Evolutionary conservation across 2,888 invertebrate genomes (phyloP).

Genomic region (Platycnemis pennipes): DNA sequence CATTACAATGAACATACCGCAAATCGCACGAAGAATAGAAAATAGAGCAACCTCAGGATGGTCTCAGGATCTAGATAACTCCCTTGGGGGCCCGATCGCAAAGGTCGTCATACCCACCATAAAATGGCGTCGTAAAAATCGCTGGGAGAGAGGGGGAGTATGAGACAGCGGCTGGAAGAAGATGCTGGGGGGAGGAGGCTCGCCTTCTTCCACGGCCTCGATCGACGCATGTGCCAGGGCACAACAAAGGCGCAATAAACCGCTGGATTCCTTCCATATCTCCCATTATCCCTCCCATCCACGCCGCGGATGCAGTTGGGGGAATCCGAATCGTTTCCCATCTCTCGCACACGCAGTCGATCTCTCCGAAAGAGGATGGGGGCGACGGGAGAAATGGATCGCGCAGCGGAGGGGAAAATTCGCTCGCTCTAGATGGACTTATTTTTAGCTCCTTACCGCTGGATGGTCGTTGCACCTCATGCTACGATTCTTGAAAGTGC

Average conservation of each 20-base stretch:
- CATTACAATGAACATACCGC: too few relatives aligned
- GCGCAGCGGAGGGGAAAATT: not conserved
- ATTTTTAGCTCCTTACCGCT: not conserved
- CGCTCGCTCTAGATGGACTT: not conserved
- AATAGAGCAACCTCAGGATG: too few relatives aligned
- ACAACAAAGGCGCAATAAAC: conserved; percentile 27
- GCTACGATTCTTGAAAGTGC: not conserved
- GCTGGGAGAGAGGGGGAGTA: not conserved
- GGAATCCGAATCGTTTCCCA: not conserved
- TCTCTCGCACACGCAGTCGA: not conserved
- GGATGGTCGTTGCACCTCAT: not conserved
- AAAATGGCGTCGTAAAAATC: not conserved
- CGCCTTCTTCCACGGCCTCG: not conserved
- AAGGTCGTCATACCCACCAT: not conserved
- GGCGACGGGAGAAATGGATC: not conserved
- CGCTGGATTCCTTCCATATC: not conserved
- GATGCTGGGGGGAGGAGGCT: not conserved
- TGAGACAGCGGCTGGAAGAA: not conserved
- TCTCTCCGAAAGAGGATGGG: not conserved
- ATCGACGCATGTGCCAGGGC: not conserved
- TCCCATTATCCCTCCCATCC: not conserved
- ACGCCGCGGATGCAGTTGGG: not conserved
- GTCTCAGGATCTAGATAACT: too few relatives aligned
- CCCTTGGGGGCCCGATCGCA: not conserved
- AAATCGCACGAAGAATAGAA: too few relatives aligned